These are phyloP conservation scores for Oscheius sp. DNA, from an alignment of 2,888 invertebrate species.

Conservation along the genomic window DNA sequence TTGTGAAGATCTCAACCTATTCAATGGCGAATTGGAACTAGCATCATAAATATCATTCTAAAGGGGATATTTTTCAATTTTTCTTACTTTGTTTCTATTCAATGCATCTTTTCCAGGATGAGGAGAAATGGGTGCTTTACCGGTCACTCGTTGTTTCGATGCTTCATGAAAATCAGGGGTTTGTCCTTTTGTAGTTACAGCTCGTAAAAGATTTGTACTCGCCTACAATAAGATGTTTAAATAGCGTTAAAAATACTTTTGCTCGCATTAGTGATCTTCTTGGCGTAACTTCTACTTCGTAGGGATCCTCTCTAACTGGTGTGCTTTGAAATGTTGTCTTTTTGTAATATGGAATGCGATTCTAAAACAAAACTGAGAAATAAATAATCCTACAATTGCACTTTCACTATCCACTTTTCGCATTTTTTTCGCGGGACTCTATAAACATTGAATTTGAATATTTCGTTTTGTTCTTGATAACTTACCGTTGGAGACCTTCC, in stretches of 20 bases:
- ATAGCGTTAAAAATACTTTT: not conserved
- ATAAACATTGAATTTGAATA: no score
- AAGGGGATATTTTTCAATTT: not conserved
- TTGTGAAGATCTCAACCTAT: not conserved
- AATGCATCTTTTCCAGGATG: slow-evolving; percentile 16
- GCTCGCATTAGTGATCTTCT: not conserved
- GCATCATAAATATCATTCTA: not conserved
- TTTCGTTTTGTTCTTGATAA: no score
- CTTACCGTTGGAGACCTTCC: no score
- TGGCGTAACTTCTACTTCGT: not conserved
- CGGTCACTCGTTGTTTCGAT: not conserved
- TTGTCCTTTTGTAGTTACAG: not conserved
- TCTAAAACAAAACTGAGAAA: not conserved
- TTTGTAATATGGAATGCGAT: not conserved
- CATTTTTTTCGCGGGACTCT: no score
- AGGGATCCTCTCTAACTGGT: not conserved
- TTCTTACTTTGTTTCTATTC: not conserved
- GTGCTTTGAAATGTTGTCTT: not conserved
- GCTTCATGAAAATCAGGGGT: not conserved
- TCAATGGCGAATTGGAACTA: not conserved
- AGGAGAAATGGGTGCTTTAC: not conserved
- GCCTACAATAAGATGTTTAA: not conserved
- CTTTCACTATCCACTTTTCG: no score
- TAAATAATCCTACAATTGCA: no score
- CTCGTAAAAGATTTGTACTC: slow-evolving; percentile 1